These are phyloP conservation scores for Conistra vaccinii DNA, from an alignment of 2,888 invertebrate genomes.

Conservation along the genomic window DNA sequence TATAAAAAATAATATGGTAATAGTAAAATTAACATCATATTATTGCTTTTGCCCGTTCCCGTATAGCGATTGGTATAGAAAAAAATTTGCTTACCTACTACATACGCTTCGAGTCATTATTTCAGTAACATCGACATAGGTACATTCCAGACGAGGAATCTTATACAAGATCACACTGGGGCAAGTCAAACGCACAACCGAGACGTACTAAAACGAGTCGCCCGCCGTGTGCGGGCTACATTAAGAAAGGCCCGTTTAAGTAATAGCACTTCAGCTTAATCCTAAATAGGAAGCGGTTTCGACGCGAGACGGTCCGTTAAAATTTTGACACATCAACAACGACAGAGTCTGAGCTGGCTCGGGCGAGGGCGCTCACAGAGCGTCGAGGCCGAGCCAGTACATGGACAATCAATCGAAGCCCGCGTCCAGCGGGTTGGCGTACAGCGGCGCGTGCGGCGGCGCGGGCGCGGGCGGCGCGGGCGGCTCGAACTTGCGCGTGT, in stretches of 20 bases:
- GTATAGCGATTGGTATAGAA: conserved; percentile 91
- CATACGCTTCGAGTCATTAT: conserved; percentile 85
- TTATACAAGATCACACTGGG: conserved; percentile 86
- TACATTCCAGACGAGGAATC: conserved; percentile 81
- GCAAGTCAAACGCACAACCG: conserved; percentile 90
- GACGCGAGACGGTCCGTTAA: conserved; percentile 82
- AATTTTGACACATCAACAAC: conserved; percentile 78
- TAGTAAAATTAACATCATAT: conserved; percentile 91
- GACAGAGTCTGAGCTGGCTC: conserved; percentile 70
- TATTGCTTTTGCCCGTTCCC: conserved; percentile 91
- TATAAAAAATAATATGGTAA: conserved; percentile 91
- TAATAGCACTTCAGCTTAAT: conserved; percentile 90
- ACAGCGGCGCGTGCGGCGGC: conserved; percentile 89
- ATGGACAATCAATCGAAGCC: conserved; percentile 89
- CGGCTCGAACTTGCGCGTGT: conserved; percentile 96
- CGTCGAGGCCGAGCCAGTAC: conserved; percentile 87
- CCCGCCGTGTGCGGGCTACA: conserved; percentile 75
- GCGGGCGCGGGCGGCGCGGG: conserved; percentile 90
- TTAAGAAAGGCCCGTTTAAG: conserved; percentile 87
- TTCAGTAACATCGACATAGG: conserved; percentile 85
- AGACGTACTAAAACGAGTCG: conserved; percentile 88
- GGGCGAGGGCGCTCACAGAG: conserved; percentile 80
- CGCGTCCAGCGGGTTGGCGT: conserved; percentile 91
- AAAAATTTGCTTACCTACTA: conserved; percentile 89
- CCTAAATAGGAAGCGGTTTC: conserved; percentile 86